phyloP scores from a whole-genome alignment of 2,888 invertebrate species.

The Ophioninae sp. region DNA sequence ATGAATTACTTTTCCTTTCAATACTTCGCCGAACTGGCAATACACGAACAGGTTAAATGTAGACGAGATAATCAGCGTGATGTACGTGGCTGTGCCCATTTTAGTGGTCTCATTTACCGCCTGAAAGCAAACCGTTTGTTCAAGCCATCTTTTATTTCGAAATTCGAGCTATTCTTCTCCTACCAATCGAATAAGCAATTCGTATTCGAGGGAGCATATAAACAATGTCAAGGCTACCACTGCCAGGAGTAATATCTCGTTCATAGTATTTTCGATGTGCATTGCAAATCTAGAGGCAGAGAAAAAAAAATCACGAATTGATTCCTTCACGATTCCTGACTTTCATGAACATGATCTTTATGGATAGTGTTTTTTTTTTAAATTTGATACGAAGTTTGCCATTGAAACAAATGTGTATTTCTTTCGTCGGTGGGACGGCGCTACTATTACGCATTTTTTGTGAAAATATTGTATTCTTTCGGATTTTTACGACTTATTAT shows the following conservation, averaged over 20 bases:
- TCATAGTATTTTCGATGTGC: constrained; percentile 69
- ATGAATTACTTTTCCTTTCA: constrained; percentile 25
- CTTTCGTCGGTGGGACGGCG: no score
- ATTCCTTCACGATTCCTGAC: no score
- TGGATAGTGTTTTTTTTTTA: no score
- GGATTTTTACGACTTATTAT: no score
- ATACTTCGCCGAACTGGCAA: no score
- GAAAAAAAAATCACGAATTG: constrained; percentile 25
- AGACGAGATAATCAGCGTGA: neutral
- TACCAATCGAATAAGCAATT: constrained; percentile 72
- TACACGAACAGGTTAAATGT: no score
- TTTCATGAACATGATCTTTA: no score
- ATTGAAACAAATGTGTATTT: no score
- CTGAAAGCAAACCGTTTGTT: constrained; percentile 30
- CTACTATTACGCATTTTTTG: no score
- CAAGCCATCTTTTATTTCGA: neutral
- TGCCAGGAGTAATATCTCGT: constrained; percentile 72
- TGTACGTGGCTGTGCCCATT: constrained; percentile 13
- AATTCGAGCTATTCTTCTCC: neutral
- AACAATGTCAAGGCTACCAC: constrained; percentile 72
- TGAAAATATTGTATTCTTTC: no score
- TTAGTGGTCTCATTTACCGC: constrained; percentile 12
- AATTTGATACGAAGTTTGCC: no score
- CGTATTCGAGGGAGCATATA: constrained; percentile 73
- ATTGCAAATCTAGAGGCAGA: no score